Conservation (phyloP, 2,797 vertebrate species). For the Thaleichthys pacificus region DNA sequence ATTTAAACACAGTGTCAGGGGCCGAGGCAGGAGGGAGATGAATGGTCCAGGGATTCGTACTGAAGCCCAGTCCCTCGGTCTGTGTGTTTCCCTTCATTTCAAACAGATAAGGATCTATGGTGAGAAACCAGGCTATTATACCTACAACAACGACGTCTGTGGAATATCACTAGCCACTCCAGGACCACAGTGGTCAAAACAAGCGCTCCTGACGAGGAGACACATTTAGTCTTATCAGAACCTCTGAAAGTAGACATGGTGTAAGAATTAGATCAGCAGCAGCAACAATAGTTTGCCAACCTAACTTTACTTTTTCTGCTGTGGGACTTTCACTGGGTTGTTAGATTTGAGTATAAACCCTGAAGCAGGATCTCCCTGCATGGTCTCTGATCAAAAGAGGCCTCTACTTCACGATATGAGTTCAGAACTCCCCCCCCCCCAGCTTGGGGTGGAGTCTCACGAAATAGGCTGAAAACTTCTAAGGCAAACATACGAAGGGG, state of each 20-base stretch:
- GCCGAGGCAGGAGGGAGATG: conserved; percentile 31
- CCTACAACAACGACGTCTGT: neutral
- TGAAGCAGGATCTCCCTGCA: neutral
- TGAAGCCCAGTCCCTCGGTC: neutral
- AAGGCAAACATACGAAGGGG: neutral
- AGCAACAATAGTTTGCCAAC: neutral
- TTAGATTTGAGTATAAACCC: neutral
- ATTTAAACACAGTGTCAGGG: conserved; percentile 21
- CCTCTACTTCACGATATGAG: neutral
- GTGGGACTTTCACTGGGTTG: too few relatives aligned
- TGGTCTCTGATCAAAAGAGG: neutral
- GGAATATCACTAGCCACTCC: neutral
- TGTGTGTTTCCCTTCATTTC: conserved; percentile 18
- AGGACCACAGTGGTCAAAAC: neutral
- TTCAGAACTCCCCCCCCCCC: neutral
- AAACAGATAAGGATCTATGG: conserved; percentile 51
- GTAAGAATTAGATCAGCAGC: neutral
- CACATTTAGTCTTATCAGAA: neutral
- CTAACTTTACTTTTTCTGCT: neutral
- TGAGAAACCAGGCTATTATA: neutral
- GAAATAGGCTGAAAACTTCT: too few relatives aligned
- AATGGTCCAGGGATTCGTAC: conserved; percentile 38
- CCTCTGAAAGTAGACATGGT: neutral
- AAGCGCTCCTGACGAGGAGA: neutral
- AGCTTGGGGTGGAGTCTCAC: neutral